Conservation (phyloP, 2,797 vertebrate genomes). For the Spatula clypeata region DNA sequence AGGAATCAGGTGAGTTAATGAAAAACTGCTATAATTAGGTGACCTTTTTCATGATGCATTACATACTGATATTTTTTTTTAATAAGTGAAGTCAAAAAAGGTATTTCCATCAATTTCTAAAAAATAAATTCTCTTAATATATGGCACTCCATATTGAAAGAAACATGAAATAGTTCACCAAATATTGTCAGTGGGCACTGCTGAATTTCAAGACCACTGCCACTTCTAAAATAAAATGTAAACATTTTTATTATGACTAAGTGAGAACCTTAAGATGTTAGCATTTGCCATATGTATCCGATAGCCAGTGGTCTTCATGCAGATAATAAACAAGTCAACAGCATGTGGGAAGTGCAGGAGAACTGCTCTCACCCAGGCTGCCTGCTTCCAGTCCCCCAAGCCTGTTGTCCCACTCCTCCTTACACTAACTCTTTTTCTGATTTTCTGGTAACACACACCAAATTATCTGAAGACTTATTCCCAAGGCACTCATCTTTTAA, state of each 20-base stretch:
- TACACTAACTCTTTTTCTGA: neutral
- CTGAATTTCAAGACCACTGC: neutral
- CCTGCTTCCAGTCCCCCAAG: neutral
- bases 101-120: slow-evolving; percentile 56
- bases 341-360: neutral
- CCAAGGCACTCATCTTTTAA: neutral
- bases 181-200: neutral
- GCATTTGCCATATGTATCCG: neutral
- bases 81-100: slow-evolving; percentile 48
- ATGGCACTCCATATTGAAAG: slow-evolving; percentile 1
- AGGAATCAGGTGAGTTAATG: slow-evolving; percentile 45
- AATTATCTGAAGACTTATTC: neutral
- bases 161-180: slow-evolving; percentile 45
- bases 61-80: slow-evolving; percentile 52
- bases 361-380: neutral
- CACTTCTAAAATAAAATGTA: neutral
- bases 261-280: neutral
- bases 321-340: neutral
- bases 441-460: neutral
- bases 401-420: neutral
- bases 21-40: slow-evolving; percentile 24
- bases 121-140: slow-evolving; percentile 33
- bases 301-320: neutral
- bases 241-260: neutral
- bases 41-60: slow-evolving; percentile 13